These are phyloP conservation scores for Cinara cedri DNA, from an alignment of 2,888 invertebrate species.

Conservation along the genomic window DNA sequence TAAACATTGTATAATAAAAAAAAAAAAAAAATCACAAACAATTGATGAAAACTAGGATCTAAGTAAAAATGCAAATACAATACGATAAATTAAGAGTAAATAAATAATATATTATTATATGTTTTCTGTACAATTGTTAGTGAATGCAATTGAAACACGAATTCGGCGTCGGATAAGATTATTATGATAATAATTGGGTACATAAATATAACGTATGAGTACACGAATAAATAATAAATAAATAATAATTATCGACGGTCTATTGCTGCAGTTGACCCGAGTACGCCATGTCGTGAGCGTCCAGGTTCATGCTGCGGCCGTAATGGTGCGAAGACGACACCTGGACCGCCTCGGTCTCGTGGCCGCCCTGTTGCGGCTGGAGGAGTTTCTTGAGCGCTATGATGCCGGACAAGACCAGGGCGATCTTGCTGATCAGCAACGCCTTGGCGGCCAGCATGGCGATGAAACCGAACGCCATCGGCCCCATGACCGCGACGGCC, in stretches of 20 bases:
- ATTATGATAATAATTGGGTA: too few relatives aligned
- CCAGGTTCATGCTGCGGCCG: constrained; percentile 34
- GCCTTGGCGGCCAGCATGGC: constrained; percentile 56
- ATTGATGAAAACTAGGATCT: too few relatives aligned
- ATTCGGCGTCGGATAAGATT: too few relatives aligned
- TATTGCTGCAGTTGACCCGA: constrained; percentile 5
- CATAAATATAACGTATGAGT: too few relatives aligned
- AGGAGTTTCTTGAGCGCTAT: constrained; percentile 56
- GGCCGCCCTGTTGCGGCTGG: constrained; percentile 49
- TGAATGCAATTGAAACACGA: too few relatives aligned
- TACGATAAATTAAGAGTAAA: too few relatives aligned
- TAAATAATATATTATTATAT: too few relatives aligned
- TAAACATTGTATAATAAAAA: too few relatives aligned
- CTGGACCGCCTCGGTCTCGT: constrained; percentile 50
- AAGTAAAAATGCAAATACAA: too few relatives aligned
- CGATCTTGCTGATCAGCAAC: constrained; percentile 56
- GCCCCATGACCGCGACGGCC: constrained; percentile 53
- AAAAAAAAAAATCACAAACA: too few relatives aligned
- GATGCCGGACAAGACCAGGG: constrained; percentile 55
- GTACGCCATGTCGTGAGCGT: constrained; percentile 26
- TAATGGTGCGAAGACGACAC: constrained; percentile 54
- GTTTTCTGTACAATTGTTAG: too few relatives aligned
- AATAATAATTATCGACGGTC: not conserved
- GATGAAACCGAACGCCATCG: constrained; percentile 46
- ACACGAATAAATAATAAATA: constrained; percentile 8